phyloP scores from a whole-genome alignment of 2,888 invertebrate species.

The Eueremaeus valkanovi region DNA sequence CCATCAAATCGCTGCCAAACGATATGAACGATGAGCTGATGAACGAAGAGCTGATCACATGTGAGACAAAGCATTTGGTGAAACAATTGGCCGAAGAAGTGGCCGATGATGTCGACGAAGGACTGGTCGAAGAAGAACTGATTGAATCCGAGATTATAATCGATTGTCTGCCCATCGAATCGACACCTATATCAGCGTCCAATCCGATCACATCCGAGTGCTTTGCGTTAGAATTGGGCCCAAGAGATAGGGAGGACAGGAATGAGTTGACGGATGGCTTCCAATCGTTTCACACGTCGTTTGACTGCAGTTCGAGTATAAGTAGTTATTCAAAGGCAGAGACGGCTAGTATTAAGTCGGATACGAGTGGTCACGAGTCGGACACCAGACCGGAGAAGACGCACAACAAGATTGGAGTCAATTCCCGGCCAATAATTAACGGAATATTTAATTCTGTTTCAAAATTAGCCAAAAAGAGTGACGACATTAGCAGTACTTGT shows the following conservation, averaged over 20 bases:
- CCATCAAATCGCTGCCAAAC: slow-evolving; percentile 1
- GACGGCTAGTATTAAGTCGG: neutral
- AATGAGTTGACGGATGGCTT: neutral
- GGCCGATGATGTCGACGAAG: neutral
- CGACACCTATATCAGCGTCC: too few species aligned
- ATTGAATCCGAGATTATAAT: slow-evolving; percentile 4
- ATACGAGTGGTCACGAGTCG: slow-evolving; percentile 5
- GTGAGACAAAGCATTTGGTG: neutral
- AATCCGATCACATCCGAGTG: neutral
- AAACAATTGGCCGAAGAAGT: neutral
- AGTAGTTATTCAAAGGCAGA: neutral
- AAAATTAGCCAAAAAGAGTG: neutral
- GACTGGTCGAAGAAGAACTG: neutral
- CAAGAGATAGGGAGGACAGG: neutral
- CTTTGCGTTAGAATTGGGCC: neutral
- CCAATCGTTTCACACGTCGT: neutral
- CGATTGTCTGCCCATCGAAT: neutral
- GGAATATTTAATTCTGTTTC: neutral
- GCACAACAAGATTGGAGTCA: neutral
- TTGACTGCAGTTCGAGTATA: neutral
- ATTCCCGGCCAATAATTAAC: neutral
- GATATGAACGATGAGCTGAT: neutral
- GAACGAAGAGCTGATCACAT: neutral
- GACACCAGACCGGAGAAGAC: neutral
- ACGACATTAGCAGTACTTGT: neutral